These are phyloP conservation scores for Chrysotoxum bicinctum DNA, from an alignment of 2,888 invertebrate genomes.

Conservation along the genomic window DNA sequence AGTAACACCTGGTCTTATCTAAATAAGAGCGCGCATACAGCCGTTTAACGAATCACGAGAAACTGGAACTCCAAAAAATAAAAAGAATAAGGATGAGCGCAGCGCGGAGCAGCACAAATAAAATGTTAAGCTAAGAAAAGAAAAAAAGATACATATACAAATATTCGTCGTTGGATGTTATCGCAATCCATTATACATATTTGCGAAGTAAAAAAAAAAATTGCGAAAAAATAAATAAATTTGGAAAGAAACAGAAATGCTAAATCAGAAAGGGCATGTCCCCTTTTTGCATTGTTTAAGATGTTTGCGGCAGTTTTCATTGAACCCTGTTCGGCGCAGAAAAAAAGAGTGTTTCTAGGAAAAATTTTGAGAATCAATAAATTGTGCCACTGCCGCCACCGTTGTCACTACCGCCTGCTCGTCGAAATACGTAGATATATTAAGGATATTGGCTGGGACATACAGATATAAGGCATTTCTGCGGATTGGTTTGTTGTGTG, in stretches of 20 bases:
- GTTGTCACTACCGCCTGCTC: conserved; percentile 17
- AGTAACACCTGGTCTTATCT: conserved; percentile 73
- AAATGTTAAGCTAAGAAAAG: conserved; percentile 1
- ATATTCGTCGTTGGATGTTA: conserved; percentile 64
- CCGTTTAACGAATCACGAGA: conserved; percentile 62
- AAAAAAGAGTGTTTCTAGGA: conserved; percentile 62
- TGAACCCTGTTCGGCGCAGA: conserved; percentile 55
- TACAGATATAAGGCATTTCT: conserved; percentile 18
- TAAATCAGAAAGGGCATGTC: conserved; percentile 69
- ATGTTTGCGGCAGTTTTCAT: conserved; percentile 65
- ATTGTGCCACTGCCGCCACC: conserved; percentile 53
- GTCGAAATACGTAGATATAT: not conserved
- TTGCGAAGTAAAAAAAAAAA: conserved; percentile 36
- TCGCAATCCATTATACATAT: conserved; percentile 64
- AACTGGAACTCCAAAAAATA: conserved; percentile 44
- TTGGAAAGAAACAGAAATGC: conserved; percentile 51
- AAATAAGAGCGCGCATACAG: conserved; percentile 67
- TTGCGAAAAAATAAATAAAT: conserved; percentile 10
- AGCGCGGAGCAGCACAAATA: conserved; percentile 15
- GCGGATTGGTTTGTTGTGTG: not conserved
- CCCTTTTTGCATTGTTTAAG: conserved; percentile 67
- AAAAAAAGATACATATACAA: conserved; percentile 48
- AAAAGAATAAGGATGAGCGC: conserved; percentile 12
- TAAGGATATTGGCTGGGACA: conserved; percentile 46
- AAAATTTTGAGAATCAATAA: conserved; percentile 69